Evolutionary conservation across 2,888 invertebrate species (phyloP).

Genomic region (Exephanes ischioxanthus): DNA sequence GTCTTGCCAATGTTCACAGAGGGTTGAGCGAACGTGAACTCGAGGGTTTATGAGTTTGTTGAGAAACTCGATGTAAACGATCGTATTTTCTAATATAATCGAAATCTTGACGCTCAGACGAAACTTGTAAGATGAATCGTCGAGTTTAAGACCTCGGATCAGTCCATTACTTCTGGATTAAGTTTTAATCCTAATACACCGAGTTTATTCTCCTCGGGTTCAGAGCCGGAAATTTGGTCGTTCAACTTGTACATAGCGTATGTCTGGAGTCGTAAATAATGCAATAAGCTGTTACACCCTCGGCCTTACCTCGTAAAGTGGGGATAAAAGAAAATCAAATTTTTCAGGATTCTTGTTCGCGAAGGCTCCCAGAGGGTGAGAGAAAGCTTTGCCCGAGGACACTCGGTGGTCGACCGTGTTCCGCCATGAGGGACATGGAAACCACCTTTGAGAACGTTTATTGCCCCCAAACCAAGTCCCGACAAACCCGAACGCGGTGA

Average conservation of each 20-base stretch:
- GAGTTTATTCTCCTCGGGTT: background rate
- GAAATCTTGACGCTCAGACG: background rate
- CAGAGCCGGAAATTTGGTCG: background rate
- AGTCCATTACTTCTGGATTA: background rate
- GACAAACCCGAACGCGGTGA: slow-evolving; percentile 61
- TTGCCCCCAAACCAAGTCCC: slow-evolving; percentile 62
- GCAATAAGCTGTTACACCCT: too few relatives aligned
- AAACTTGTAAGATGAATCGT: background rate
- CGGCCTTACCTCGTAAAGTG: background rate
- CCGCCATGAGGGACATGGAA: slow-evolving; percentile 23
- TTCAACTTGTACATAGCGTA: background rate
- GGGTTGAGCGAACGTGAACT: background rate
- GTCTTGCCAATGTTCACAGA: slow-evolving; percentile 23
- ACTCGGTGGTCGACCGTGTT: slow-evolving; percentile 6
- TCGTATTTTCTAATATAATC: slow-evolving; percentile 10
- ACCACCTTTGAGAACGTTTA: slow-evolving; percentile 60
- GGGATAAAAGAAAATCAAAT: background rate
- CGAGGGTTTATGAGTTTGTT: slow-evolving; percentile 28
- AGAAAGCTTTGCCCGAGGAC: slow-evolving; percentile 31
- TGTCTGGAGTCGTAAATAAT: background rate
- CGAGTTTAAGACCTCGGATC: background rate
- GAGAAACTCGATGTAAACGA: slow-evolving; percentile 16
- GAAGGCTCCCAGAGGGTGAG: background rate
- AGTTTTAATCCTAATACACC: background rate
- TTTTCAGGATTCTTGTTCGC: slow-evolving; percentile 11